phyloP scores from a whole-genome alignment of 2,888 invertebrate genomes.

The Alviniconcha strummeri region DNA sequence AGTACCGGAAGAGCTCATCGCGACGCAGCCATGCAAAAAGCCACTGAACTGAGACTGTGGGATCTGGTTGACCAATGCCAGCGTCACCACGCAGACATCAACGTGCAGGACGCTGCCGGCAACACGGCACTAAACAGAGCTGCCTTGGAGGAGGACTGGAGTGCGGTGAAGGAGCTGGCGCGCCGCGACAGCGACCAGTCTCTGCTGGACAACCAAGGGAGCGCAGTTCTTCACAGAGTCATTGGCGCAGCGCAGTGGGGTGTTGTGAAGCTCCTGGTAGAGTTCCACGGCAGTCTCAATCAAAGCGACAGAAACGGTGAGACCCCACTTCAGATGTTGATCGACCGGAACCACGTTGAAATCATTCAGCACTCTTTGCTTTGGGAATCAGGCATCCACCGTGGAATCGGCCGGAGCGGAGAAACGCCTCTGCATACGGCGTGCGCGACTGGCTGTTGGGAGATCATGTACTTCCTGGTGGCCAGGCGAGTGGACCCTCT shows the following conservation, averaged over 20 bases:
- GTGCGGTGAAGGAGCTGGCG: background rate
- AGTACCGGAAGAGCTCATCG: background rate
- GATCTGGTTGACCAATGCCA: constrained; percentile 14
- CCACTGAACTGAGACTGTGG: background rate
- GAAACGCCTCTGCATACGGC: background rate
- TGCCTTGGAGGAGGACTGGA: constrained; percentile 10
- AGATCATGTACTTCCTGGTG: background rate
- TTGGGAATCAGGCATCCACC: no score
- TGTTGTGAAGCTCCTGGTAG: no score
- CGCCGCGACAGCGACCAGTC: background rate
- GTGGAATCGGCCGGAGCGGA: background rate
- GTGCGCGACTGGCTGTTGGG: background rate
- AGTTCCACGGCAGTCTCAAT: no score
- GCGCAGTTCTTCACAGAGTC: no score
- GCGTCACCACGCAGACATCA: background rate
- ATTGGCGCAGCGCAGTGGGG: no score
- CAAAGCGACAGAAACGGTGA: no score
- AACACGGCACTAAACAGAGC: background rate
- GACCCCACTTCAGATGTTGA: no score
- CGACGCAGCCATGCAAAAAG: background rate
- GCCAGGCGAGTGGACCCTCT: background rate
- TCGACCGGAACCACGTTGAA: no score
- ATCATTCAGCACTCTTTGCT: no score
- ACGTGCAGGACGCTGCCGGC: background rate
- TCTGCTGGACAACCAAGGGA: background rate